A percentile compares a stretch with the other conserved stretches of the same genome.
Evolutionary conservation across 2,888 invertebrate genomes (phyloP).

Genomic region (Caenorhabditis parvicauda): DNA sequence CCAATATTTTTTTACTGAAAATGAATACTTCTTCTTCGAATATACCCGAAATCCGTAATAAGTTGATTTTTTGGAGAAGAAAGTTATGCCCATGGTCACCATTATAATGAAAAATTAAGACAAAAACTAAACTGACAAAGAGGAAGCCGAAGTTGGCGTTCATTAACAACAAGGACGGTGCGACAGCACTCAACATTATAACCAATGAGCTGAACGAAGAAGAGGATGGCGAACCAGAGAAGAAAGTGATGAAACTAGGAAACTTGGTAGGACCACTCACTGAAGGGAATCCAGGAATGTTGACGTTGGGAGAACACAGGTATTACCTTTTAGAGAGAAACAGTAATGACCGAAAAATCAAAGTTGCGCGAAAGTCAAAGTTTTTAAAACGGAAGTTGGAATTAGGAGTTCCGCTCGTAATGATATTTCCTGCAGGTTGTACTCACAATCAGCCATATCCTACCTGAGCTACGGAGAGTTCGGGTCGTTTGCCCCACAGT

Average conservation of each 20-base stretch:
- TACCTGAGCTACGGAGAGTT: constrained; percentile 72
- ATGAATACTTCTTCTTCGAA: not conserved
- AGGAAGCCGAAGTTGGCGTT: too few species aligned
- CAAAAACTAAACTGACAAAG: too few species aligned
- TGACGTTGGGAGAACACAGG: constrained; percentile 37
- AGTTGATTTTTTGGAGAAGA: too few species aligned
- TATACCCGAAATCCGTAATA: too few species aligned
- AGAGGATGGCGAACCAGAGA: constrained; percentile 2
- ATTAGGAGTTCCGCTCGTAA: constrained; percentile 14
- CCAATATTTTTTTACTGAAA: not conserved
- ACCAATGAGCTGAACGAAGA: constrained; percentile 17
- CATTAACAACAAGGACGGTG: too few species aligned
- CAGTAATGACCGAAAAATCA: not conserved
- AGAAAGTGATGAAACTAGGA: constrained; percentile 31
- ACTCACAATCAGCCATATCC: constrained; percentile 40
- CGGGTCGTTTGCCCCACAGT: constrained; percentile 89
- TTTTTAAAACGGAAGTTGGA: too few species aligned
- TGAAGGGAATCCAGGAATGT: constrained; percentile 51
- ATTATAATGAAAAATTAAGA: too few species aligned
- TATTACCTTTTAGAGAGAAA: not conserved
- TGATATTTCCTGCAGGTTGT: constrained; percentile 17
- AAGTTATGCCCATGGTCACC: too few species aligned
- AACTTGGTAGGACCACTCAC: constrained; percentile 51
- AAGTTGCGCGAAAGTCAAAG: not conserved
- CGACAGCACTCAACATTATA: constrained; percentile 42